These are phyloP conservation scores for Hartigia nigra DNA, from an alignment of 2,888 invertebrate species.

Conservation along the genomic window DNA sequence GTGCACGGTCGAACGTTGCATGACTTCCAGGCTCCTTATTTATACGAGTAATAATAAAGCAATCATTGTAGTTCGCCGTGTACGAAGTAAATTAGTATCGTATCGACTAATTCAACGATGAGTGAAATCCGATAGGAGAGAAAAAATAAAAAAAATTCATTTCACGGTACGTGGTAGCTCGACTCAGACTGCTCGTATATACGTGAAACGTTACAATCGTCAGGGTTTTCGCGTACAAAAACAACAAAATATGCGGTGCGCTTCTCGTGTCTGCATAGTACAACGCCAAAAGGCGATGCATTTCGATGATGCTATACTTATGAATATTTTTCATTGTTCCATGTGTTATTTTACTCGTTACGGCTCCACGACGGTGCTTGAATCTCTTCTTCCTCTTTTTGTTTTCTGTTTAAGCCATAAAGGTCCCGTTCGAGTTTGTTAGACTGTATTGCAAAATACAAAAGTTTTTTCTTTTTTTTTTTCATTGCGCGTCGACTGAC, in stretches of 20 bases:
- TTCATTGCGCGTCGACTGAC: conserved; percentile 12
- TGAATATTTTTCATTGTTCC: conserved; percentile 18
- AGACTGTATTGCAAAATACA: conserved; percentile 43
- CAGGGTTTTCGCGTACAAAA: background rate
- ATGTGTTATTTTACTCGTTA: conserved; percentile 3
- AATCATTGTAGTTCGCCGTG: background rate
- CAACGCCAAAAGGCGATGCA: conserved; percentile 43
- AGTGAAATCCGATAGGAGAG: background rate
- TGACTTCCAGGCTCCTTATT: background rate
- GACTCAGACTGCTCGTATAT: background rate
- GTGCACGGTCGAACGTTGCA: background rate
- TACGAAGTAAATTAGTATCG: background rate
- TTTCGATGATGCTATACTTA: conserved; percentile 35
- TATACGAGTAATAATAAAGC: background rate
- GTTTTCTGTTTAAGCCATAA: conserved; percentile 31
- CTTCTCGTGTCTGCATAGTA: background rate
- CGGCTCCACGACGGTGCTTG: background rate
- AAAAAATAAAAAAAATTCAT: background rate
- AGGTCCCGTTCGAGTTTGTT: conserved; percentile 36
- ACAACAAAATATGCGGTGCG: background rate
- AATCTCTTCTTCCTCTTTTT: background rate
- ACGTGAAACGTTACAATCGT: background rate
- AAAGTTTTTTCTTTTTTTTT: conserved; percentile 31
- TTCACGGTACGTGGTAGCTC: background rate
- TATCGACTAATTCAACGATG: background rate